Evolutionary conservation across 2,113 vertebrate genomes (phyloP).

Genomic region (Crotalus helleri): DNA sequence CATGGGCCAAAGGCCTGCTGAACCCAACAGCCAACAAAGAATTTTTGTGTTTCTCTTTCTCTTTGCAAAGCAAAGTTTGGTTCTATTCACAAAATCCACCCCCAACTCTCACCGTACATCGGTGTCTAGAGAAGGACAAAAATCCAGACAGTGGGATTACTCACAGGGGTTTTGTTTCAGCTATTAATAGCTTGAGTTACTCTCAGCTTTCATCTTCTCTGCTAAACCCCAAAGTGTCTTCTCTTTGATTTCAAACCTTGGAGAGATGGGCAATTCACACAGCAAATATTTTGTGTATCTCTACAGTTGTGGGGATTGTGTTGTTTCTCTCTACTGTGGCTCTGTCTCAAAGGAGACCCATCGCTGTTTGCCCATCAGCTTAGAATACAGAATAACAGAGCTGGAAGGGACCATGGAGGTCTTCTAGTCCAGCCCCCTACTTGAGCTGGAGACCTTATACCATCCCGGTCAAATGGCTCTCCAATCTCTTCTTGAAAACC

Average conservation of each 20-base stretch:
- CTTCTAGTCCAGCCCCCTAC: too few species aligned
- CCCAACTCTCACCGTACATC: not conserved
- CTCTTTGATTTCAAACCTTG: conserved; percentile 31
- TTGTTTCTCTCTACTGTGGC: conserved; percentile 31
- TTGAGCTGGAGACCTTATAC: too few species aligned
- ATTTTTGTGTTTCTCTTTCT: not conserved
- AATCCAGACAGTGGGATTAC: not conserved
- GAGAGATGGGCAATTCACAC: not conserved
- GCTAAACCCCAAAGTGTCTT: fast-evolving
- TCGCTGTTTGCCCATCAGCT: conserved; percentile 46
- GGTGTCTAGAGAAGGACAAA: not conserved
- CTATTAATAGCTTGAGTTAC: conserved; percentile 16
- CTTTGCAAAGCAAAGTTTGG: not conserved
- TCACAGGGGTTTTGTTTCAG: not conserved
- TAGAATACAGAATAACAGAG: too few species aligned
- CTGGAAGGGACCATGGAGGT: too few species aligned
- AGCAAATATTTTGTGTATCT: conserved; percentile 49
- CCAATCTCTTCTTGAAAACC: too few species aligned
- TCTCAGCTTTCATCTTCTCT: not conserved
- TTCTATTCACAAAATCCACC: not conserved
- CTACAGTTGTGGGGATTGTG: conserved; percentile 37
- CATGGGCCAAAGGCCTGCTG: not conserved
- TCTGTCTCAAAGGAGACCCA: conserved; percentile 20
- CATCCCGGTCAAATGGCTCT: too few species aligned
- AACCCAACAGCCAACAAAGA: not conserved